Percentiles rank a stretch among this genome's conserved stretches.
Conservation (phyloP, 2,888 invertebrate genomes). For the Apamea monoglypha region DNA sequence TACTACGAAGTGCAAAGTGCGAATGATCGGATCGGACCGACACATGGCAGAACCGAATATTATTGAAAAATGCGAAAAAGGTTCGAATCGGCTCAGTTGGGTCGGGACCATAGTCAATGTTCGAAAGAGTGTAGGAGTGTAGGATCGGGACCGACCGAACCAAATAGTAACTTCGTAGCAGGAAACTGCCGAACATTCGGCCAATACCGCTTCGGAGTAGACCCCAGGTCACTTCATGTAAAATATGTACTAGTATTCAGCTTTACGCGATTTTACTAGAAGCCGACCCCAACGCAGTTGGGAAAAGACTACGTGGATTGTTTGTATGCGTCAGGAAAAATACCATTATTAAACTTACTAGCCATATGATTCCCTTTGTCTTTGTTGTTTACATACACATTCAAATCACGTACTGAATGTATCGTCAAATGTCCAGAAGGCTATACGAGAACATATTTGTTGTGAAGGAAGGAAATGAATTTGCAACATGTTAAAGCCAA, state of each 20-base stretch:
- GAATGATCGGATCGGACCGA: too few species aligned
- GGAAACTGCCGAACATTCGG: too few species aligned
- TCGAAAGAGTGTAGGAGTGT: too few species aligned
- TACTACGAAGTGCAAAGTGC: too few species aligned
- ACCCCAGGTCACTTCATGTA: background rate
- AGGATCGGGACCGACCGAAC: too few species aligned
- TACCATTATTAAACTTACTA: background rate
- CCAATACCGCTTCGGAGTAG: too few species aligned
- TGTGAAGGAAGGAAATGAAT: background rate
- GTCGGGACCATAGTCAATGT: too few species aligned
- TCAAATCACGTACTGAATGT: background rate
- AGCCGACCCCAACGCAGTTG: background rate
- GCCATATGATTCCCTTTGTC: background rate
- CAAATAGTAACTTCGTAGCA: too few species aligned
- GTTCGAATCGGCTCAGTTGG: too few species aligned
- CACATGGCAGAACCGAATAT: too few species aligned
- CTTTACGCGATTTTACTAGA: background rate
- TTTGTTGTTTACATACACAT: conserved; percentile 1
- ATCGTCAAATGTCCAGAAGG: background rate
- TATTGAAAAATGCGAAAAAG: too few species aligned
- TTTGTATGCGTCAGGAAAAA: background rate
- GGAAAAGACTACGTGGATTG: background rate
- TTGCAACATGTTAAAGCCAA: background rate
- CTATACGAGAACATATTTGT: background rate
- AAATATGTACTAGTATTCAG: too few species aligned